Evolutionary conservation across 1,140 invertebrate genomes (phyloP), one percentile per base, ranked within the genome.

Genomic region (Pseudobourletiella spinata): DNA sequence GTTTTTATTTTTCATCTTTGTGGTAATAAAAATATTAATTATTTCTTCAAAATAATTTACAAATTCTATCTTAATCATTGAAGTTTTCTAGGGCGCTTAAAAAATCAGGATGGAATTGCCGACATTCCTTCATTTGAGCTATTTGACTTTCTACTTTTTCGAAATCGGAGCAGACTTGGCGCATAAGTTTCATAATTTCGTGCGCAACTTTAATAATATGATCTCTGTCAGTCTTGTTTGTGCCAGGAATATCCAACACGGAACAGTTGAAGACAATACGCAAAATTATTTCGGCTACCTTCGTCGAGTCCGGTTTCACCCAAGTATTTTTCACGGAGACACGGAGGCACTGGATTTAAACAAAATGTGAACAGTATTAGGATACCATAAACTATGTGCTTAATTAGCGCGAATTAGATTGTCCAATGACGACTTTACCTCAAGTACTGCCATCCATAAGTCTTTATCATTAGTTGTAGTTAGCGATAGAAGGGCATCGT

Each of bases 201-300:
- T 30, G 29, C 42, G 57, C 29, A 0, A 20, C 2, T 1, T 16
- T 50, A 46, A 51, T 29, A 3, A 62, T 28, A 51, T 29, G 2
- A 62, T 28, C 30, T 62, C 35, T 26, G 11, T 11, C 4, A 16
- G 14, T 15, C 8, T 62, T 22, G 46, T 18, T 8, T 39, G n/a
- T 11, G 28, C 6, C 2, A n/a, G 44, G 32, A n/a, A 52, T 18
- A 3, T 60, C 48, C 18, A 67, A 56, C 1, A 39, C 57, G 22
- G 35, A 29, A 0, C 43, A 26, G 44, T 69, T 69, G 29, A 63
- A 63, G 30, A 69, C n/a, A 11, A 65, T 30, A 22, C 56, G 18
- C 18, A 69, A 25, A 6, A 65, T 57, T 15, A 69, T 69, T 65
- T 65, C 57, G n/a, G 42, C 32, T 57, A 51, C 43, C 1, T 26